Evolutionary conservation across 2,113 vertebrate species (phyloP).

Genomic region (Pluvialis apricaria): DNA sequence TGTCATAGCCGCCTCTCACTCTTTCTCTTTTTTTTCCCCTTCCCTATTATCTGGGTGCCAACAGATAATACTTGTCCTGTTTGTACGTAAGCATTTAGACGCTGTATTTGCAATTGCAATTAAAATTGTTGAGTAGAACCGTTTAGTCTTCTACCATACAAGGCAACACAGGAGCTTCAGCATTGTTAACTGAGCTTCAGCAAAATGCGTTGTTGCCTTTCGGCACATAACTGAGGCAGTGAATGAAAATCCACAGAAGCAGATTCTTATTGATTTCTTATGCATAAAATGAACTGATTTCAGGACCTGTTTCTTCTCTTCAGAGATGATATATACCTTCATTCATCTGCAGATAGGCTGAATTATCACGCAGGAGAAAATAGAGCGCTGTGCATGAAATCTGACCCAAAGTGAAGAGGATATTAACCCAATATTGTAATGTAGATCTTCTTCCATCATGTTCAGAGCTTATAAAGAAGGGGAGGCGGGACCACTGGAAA

Average conservation of each 20-base stretch:
- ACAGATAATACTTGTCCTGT: background rate
- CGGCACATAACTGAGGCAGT: background rate
- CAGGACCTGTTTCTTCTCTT: background rate
- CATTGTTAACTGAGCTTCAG: background rate
- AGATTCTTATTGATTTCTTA: background rate
- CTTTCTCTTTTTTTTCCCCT: no score
- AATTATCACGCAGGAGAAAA: background rate
- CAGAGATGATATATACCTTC: background rate
- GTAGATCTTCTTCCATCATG: background rate
- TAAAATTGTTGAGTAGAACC: background rate
- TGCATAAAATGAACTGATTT: background rate
- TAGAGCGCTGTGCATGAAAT: background rate
- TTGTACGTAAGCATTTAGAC: background rate
- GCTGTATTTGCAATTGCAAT: background rate
- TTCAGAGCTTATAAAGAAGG: background rate
- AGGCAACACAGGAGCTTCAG: background rate
- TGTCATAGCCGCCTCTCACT: background rate
- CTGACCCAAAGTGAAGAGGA: background rate
- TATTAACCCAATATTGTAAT: background rate
- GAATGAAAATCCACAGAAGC: background rate
- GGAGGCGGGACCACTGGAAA: background rate
- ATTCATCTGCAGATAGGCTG: background rate
- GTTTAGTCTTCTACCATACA: background rate
- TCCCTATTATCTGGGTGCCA: background rate
- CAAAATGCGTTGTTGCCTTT: background rate